A percentile compares a stretch with the other conserved stretches of the same genome.
Conservation (phyloP, 2,113 vertebrate genomes). For the Ranitomeya imitator region DNA sequence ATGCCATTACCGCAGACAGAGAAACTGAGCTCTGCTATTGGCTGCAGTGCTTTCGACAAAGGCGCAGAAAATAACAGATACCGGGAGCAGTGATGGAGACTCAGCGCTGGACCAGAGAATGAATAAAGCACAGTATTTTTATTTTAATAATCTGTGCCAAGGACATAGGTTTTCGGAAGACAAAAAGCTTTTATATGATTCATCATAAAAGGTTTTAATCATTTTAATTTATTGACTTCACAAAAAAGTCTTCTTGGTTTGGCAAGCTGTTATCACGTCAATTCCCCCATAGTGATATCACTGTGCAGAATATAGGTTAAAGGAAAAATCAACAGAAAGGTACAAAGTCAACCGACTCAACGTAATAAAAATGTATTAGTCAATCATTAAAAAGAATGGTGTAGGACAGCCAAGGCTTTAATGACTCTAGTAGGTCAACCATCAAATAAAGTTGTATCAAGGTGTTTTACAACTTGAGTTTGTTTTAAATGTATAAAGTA, state of each 20-base stretch:
- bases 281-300: not conserved
- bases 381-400: conserved; percentile 5
- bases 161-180: too few relatives aligned
- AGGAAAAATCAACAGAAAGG: conserved; percentile 23
- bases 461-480: not conserved
- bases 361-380: not conserved
- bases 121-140: too few relatives aligned
- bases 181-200: too few relatives aligned
- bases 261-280: not conserved
- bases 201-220: too few relatives aligned
- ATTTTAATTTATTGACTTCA: not conserved
- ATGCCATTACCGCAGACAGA: too few relatives aligned
- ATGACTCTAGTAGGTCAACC: not conserved
- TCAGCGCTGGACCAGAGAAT: too few relatives aligned
- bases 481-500: not conserved
- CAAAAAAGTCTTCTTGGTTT: not conserved
- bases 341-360: conserved; percentile 23
- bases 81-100: too few relatives aligned
- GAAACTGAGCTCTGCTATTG: too few relatives aligned
- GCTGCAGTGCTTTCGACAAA: too few relatives aligned
- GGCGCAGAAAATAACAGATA: too few relatives aligned
- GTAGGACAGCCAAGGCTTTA: not conserved
- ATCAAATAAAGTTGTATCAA: not conserved
- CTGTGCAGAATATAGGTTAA: not conserved
- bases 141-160: too few relatives aligned